These are phyloP conservation scores for Acrocyrtus sp. DNA, from an alignment of 2,888 invertebrate genomes.

Conservation along the genomic window DNA sequence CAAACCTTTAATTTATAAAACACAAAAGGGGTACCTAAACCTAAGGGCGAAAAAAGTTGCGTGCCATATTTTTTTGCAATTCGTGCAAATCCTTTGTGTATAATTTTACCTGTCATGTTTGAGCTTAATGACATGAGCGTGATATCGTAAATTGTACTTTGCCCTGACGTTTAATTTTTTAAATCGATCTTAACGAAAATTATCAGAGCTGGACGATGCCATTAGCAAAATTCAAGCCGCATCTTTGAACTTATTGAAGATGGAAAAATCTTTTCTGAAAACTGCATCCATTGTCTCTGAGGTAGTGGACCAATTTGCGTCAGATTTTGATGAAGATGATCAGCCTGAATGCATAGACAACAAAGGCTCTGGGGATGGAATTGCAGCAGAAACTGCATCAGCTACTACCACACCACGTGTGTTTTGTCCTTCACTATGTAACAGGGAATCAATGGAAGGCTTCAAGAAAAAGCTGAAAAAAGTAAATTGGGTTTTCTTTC, in stretches of 20 bases:
- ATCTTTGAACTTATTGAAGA: constrained; percentile 41
- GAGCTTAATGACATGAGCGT: not conserved
- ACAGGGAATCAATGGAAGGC: not conserved
- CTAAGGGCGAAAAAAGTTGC: too few relatives aligned
- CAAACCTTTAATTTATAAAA: too few relatives aligned
- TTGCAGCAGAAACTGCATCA: not conserved
- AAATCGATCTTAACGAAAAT: not conserved
- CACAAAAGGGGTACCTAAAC: too few relatives aligned
- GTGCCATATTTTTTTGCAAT: too few relatives aligned
- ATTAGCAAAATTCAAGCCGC: constrained; percentile 28
- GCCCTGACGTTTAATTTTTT: too few relatives aligned
- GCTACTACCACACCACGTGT: constrained; percentile 3
- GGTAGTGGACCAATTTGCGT: constrained; percentile 52
- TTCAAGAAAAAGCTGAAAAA: constrained; percentile 27
- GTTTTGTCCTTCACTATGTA: constrained; percentile 9
- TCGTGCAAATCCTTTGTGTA: too few relatives aligned
- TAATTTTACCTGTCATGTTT: not conserved
- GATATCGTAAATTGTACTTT: not conserved
- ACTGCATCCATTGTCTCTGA: constrained; percentile 48
- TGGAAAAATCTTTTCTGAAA: constrained; percentile 51
- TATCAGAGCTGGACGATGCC: constrained; percentile 29
- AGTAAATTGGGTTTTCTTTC: too few relatives aligned
- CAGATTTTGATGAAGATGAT: constrained; percentile 43
- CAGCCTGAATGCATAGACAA: too few relatives aligned
- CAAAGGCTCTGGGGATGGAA: constrained; percentile 15